Evolutionary conservation across 2,113 vertebrate species (phyloP).

Genomic region (Propithecus coquereli): DNA sequence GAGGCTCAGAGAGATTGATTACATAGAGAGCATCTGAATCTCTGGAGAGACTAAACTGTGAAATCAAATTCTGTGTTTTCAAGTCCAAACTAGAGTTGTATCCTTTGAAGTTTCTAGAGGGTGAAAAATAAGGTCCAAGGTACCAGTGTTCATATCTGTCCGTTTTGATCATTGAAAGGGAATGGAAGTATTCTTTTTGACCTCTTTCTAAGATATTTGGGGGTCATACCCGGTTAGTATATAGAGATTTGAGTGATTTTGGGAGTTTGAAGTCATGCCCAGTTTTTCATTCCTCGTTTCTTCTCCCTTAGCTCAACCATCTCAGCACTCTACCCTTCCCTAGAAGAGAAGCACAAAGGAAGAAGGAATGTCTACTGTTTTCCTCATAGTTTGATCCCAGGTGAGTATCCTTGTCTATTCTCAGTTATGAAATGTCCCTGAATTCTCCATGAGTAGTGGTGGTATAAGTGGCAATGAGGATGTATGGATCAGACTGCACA

Average conservation of each 20-base stretch:
- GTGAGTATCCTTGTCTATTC: not conserved
- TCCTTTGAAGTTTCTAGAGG: constrained; percentile 4
- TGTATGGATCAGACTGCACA: not conserved
- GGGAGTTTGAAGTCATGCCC: not conserved
- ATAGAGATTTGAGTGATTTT: not conserved
- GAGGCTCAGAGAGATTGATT: not conserved
- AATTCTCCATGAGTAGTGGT: not conserved
- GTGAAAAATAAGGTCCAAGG: not conserved
- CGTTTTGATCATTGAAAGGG: not conserved
- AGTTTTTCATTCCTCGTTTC: not conserved
- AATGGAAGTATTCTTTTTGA: not conserved
- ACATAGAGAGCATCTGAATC: not conserved
- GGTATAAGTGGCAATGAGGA: not conserved
- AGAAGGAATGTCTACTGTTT: not conserved
- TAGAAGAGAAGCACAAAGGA: not conserved
- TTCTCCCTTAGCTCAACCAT: not conserved
- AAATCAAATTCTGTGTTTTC: not conserved
- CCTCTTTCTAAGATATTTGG: not conserved
- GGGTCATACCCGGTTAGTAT: not conserved
- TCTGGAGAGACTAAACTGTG: not conserved
- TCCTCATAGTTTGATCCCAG: constrained; percentile 2
- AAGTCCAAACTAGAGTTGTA: not conserved
- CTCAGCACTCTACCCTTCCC: not conserved
- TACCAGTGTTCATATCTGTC: not conserved
- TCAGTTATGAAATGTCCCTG: not conserved